Base-by-base conservation (phyloP, 2,888 invertebrate genomes). In the Caenorhabditis parvicauda region DNA sequence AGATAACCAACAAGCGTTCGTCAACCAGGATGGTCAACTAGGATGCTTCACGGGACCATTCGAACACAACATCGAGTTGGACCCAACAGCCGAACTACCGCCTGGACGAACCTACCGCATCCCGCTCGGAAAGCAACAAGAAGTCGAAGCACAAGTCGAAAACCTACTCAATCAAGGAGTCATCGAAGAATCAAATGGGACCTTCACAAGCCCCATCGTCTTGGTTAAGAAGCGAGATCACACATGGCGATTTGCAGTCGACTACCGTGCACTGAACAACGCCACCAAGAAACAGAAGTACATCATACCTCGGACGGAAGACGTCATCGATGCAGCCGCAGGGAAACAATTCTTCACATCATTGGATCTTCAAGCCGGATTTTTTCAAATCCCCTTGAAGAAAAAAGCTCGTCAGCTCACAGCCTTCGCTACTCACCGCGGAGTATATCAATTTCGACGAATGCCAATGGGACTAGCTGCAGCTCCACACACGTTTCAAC, bases 391-490 rank as follows among this genome's bases (percentile, higher is more conserved):
- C 12, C 37, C 42, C 1, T 32, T 66, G 25, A 19, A 48, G 3
- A 32, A 47, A 24, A 22, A 12, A 1, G 46, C 56, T 43, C 22
- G 32, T 5, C 37, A 54, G 0, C 9, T 51, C 9, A 59, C 60
- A 2, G 65, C 65, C 14, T 66, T 68, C 43, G 29, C 46, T 1
- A 37, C 29, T 24, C 28, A 12, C 17, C 14, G 46, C 0, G 68
- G 65, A 1, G 7, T 25, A 1, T 63, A 47, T 35, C 47, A 55
- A 19, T 65, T 37, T 22, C 7, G 27, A 12, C 5, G 49, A 21
- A 45, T 59, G 54, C 59, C 64, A 1, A 60, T 61, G 60, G 64
- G 67, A 3, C 29, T 64, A 0, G 27, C 17, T 6, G 47, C 45
- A 1, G 43, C 62, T 0, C 55, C 56, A 0, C 28, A 14, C 1